These are phyloP conservation scores for Apis laboriosa DNA, from an alignment of 1,140 invertebrate genomes.

Conservation along the genomic window DNA sequence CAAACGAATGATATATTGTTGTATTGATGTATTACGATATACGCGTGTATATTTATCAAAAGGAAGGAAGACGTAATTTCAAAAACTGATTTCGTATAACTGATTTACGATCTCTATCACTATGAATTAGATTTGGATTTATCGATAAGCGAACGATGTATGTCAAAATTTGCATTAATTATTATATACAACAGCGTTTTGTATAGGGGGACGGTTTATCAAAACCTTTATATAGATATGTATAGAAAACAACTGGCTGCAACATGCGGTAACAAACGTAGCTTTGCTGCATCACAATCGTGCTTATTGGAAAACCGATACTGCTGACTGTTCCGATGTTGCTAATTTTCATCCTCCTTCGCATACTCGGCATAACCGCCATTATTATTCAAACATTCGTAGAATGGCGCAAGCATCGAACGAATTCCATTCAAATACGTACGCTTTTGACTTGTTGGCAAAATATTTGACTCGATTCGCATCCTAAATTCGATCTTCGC, in stretches of 20 bases:
- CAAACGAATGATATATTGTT: no score
- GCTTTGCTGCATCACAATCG: no score
- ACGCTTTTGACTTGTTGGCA: background rate
- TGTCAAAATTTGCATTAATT: background rate
- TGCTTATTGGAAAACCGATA: background rate
- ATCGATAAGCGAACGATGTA: background rate
- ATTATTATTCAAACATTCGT: conserved; percentile 14
- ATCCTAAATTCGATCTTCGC: background rate
- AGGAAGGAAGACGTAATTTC: no score
- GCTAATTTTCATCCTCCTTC: conserved; percentile 5
- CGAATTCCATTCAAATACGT: background rate
- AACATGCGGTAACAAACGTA: background rate
- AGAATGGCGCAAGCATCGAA: background rate
- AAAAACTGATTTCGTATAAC: background rate
- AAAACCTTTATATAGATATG: no score
- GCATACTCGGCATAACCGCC: background rate
- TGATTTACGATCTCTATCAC: background rate
- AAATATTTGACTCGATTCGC: conserved; percentile 1
- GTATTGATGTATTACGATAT: no score
- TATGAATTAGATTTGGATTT: background rate
- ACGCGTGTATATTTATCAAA: no score
- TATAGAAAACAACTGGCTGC: no score
- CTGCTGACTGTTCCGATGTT: background rate
- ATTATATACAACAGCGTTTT: background rate
- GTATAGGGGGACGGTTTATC: no score